Base-by-base conservation (phyloP, 2,113 vertebrate genomes). In the Oryzias woworae region DNA sequence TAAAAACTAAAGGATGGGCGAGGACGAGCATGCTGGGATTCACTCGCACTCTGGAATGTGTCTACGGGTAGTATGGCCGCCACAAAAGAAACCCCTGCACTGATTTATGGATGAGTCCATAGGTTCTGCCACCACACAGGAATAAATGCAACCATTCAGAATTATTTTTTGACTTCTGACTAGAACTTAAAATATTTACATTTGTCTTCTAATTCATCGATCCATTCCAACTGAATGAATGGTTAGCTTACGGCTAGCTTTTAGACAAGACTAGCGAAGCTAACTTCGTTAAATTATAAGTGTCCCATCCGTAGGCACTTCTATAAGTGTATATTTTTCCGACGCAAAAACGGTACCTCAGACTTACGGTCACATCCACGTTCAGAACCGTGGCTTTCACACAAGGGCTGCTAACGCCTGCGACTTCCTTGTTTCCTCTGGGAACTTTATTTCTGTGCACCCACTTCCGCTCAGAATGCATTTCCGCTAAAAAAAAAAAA, bases 341-440 rank as follows among this genome's bases (percentile, higher is more conserved):
- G 16, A 42, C 23, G 8, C 5, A 47, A 4, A 53, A 53, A 7
- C 67, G 26, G 4, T 48, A 85, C 82, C 81, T 76, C 5, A 66
- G 13, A 60, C 24, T 45, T 53, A 49, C 18, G 47, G 23, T 64
- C 28, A 69, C 72, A 78, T 62, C 47, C 75, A 77, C 72, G 46
- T 71, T 52, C 69, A 28, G 31, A 62, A 26, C 45, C 43, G 63
- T 42, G 3, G 26, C 22, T 73, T 43, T 28, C 14, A 52, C 55
- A 50, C 45, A 4, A 28, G 26, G 12, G 65, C 15, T 64, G 56
- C 58, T 8, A 45, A 18, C 50, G 52, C 28, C 52, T 57, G 23
- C 4, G 0, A 47, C n/a, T 83, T 81, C 82, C 75, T 81, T 62
- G 75, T 90, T 20, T 88, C 44, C 80, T 28, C 51, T 15, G 13